Conservation (phyloP, 2,797 vertebrate genomes). For the Hypotaenidia okinawae region DNA sequence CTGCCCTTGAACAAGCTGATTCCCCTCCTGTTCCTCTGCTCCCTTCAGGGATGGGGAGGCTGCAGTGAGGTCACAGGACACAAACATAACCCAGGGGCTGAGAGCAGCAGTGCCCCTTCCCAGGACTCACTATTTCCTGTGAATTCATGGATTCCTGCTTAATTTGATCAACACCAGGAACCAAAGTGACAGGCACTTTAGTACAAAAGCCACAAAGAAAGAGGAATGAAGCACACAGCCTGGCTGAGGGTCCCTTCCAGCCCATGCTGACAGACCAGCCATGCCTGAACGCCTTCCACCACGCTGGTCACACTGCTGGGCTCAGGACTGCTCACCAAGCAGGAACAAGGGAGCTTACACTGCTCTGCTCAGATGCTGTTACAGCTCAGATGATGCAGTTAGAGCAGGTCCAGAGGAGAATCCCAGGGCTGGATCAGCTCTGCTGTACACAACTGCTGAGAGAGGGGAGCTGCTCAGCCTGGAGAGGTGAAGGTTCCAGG, state of each 20-base stretch:
- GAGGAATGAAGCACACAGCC: not conserved
- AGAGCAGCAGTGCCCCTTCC: not conserved
- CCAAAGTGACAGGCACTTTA: not conserved
- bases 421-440: not conserved
- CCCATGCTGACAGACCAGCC: not conserved
- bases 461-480: too few species aligned
- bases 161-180: not conserved
- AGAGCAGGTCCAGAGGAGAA: too few species aligned
- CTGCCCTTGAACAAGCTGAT: too few species aligned
- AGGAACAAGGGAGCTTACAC: not conserved
- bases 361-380: not conserved
- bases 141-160: not conserved
- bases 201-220: not conserved
- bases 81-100: not conserved
- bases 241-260: not conserved
- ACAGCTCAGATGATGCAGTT: not conserved
- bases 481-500: not conserved
- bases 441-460: not conserved
- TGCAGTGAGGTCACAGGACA: not conserved
- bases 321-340: not conserved
- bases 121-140: not conserved
- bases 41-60: too few species aligned
- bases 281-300: not conserved
- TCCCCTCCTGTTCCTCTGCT: too few species aligned
- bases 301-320: rapidly evolving